Base-by-base conservation (phyloP, 1,140 invertebrate genomes). In the Zaprionus taronus region DNA sequence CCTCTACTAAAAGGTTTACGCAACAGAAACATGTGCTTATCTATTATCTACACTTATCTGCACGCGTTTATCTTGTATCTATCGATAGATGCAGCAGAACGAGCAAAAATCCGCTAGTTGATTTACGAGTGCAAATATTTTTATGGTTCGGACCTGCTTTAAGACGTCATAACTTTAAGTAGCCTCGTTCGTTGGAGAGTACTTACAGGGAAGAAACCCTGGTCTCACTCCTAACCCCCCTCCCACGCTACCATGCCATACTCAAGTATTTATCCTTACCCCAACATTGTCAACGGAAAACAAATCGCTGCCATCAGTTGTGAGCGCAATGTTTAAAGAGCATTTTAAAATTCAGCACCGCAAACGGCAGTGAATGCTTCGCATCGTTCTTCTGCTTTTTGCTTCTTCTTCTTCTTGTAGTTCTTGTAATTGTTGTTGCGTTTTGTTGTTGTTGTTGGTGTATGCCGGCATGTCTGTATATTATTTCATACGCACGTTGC, bases 401-500 rank as follows among this genome's bases (percentile, higher is more conserved):
- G 28, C n/a, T 26, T 14, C 17, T 36, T 2, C 53, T 31, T 38
- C 36, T 49, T 53, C 20, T 34, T 47, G 28, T 53, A 66, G 51
- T 49, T 55, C 24, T 57, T 56, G 56, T 63, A 67, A 58, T 58
- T 67, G 65, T 57, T 61, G 31, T 20, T 75, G 31, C 14, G n/a
- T 75, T 47, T 36, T 72, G 41, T 47, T 56, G 47, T 38, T 71
- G 38, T 28, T 74, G 71, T 38, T 56, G 58, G n/a, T 69, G 57
- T 58, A 28, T 55, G 62, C n/a, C n/a, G 7, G 60, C 62, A 60
- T 74, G 68, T 77, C 61, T 89, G 81, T 84, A 79, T 87, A 87
- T 87, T 84, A 90, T 89, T 89, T 89, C 81, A 89, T 90, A 81
- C 85, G 84, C 81, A 90, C 85, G 81, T 77, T 90, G 71, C 84